Conservation (phyloP, 2,113 vertebrate species). For the Rattus norvegicus region GRCr8 NC_086029.1:70842001-70842500, state of each 20-base stretch:
- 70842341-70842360: not conserved
- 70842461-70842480: constrained; percentile 22
- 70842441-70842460: not conserved
- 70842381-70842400: not conserved
- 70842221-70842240: not conserved
- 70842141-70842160: not conserved
- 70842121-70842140: not conserved
- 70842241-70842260: not conserved
- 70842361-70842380: not conserved
- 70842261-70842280: not conserved
- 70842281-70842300: not conserved
- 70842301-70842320: constrained; percentile 29
- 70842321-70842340: constrained; percentile 3
- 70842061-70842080: constrained; percentile 22
- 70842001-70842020: constrained; percentile 32
- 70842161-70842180: not conserved
- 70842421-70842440: not conserved
- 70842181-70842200: constrained; percentile 50
- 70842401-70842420: not conserved
- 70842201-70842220: constrained; percentile 40
- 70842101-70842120: not conserved
- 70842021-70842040: constrained; percentile 41
- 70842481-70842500: constrained; percentile 23
- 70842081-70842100: constrained; percentile 37
- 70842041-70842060: constrained; percentile 54